Evolutionary conservation across 2,888 invertebrate genomes (phyloP), one percentile per base, ranked within the genome.

Genomic region (Gymnoscelis rufifasciata): DNA sequence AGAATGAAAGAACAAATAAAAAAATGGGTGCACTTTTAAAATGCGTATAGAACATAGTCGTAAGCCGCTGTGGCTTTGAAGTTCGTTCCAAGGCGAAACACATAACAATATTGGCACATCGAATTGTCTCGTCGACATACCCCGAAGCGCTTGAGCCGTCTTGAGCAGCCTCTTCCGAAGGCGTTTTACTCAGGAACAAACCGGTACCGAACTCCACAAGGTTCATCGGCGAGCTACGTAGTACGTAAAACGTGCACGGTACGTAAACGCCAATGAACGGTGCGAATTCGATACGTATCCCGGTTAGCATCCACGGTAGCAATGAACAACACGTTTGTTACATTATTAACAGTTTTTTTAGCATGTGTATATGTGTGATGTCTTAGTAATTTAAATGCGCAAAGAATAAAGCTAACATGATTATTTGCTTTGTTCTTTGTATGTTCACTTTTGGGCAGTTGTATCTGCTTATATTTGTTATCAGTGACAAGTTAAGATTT

Each of bases 121-220:
- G 76, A 79, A 43, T 49, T 29, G 49, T 41, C 41, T 5, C 64
- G 72, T 65, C 56, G 83, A 90, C 89, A 89, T 91, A 90, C 90
- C 90, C 88, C 90, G 90, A 88, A 84, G 83, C 83, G 83, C 83
- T 89, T 88, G 84, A 90, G 89, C 79, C 91, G 89, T 88, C 92
- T 73, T 78, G 93, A 90, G 88, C 94, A 78, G 93, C 93, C 90
- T 95, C 95, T 90, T 96, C 96, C 81, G 95, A 95, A 76, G 95
- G 95, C 73, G 95, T 96, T 90, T 95, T 95, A 91, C 93, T 95
- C 84, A 93, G 90, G 91, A 97, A 96, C 83, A 97, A 91, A 87
- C 97, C 97, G 74, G 96, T 95, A 86, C 97, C 96, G 90, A 97
- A 95, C 92, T 97, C 97, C 87, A 97, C 97, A 91, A 97, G 92